Evolutionary conservation across 2,888 invertebrate genomes (phyloP), one percentile per base, ranked within the genome.

Genomic region (Morpho achilles): DNA sequence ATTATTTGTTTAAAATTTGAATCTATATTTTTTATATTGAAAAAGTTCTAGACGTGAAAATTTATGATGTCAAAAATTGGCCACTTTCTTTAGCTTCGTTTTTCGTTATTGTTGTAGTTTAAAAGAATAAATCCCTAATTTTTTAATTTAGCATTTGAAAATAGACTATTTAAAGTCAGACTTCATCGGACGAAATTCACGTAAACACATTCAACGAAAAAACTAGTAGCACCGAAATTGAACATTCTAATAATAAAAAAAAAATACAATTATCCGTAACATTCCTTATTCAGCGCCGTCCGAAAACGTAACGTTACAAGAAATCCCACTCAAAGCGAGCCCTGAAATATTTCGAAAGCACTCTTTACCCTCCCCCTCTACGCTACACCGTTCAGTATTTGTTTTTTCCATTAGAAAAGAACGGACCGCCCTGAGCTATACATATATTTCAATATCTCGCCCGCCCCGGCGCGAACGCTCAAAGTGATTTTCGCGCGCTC

Each of bases 381-480:
- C 75, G 67, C 68, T 73, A 73, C 72, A 77, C 69, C 73, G 65
- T 70, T 65, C 72, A 71, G 75, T 84, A 80, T 87, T 87, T 87
- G 86, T 85, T 87, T 89, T 90, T 87, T 87, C 84, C 87, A 87
- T 87, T 87, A 87, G 82, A 84, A 84, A 81, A 77, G 80, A 76
- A 65, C 69, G 84, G 74, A 83, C 83, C 88, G 87, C 87, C 89
- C 86, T 75, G 76, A 73, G 69, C 72, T 81, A 75, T 75, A 79
- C 78, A 82, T 86, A 87, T 87, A 87, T 87, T 89, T 89, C 89
- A 87, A 88, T 89, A 87, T 83, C 79, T 67, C 77, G 69, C 69
- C 69, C 69, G 78, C 77, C 74, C 82, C 82, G 74, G 72, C 85
- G 84, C 82, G 76, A 77, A 71, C 63, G 68, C 63, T 66, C 69